A percentile compares a stretch with the other conserved stretches of the same genome.
phyloP scores from a whole-genome alignment of 2,888 invertebrate species.

The Trichogramma evanescens region DNA sequence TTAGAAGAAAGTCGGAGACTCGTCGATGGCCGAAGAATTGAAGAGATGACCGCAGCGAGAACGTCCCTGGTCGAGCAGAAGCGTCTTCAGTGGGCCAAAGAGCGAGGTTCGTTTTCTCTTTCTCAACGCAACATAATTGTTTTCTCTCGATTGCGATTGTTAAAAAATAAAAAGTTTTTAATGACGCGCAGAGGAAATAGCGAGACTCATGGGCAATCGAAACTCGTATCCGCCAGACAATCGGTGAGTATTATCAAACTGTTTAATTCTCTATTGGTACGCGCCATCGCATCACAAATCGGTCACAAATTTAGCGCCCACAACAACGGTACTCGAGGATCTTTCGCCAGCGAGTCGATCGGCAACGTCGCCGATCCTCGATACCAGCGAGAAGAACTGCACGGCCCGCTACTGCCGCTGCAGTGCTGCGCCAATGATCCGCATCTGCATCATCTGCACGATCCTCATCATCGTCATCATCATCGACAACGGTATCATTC shows the following conservation, averaged over 20 bases:
- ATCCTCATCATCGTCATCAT: no score
- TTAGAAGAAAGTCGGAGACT: no score
- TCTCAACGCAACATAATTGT: neutral
- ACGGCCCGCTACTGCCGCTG: no score
- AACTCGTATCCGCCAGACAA: conserved; percentile 39
- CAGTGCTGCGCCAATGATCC: no score
- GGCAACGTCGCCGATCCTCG: no score
- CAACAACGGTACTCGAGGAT: no score
- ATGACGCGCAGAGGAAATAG: conserved; percentile 65
- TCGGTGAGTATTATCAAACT: no score
- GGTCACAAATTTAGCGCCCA: conserved; percentile 25
- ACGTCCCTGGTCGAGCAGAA: conserved; percentile 76
- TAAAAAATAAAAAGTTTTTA: conserved; percentile 1
- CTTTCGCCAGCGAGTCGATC: no score
- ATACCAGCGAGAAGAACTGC: no score
- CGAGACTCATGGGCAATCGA: conserved; percentile 72
- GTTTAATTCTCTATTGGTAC: conserved; percentile 34
- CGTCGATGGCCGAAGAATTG: no score
- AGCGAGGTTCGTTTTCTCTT: conserved; percentile 62
- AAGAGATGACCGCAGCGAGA: conserved; percentile 27
- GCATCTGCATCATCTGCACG: no score
- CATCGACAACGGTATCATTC: conserved; percentile 24
- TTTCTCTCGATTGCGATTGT: neutral
- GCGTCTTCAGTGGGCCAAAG: conserved; percentile 86
- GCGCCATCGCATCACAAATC: conserved; percentile 30